Evolutionary conservation across 1,140 invertebrate genomes (phyloP), one percentile per base, ranked within the genome.

Genomic region (Acromyrmex heyeri): DNA sequence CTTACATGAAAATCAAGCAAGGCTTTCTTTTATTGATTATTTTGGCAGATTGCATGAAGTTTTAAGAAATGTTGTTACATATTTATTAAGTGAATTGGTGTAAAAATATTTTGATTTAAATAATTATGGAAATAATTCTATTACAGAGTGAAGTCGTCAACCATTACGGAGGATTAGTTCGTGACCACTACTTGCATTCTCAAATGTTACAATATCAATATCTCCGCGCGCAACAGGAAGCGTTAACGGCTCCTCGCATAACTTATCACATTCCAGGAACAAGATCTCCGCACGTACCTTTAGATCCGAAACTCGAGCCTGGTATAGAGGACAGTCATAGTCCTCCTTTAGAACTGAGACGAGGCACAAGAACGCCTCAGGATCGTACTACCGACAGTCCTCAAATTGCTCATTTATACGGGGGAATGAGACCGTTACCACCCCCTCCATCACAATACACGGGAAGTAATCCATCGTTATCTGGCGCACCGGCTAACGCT

Each of bases 381-480:
- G 97, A 98, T 93, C 95, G 97, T 77, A 96, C 96, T 27, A 97
- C 97, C 85, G 97, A 97, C 91, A 97, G 97, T 70, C 97, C 97
- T 2, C 96, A 97, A 94, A 96, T 97, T 30, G 97, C 96, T 2
- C 97, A 97, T 91, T 92, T 96, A 85, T 95, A 95, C 79, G 92
- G 92, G 5, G 93, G 93, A 70, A 92, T 95, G 8, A 95, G 96
- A 10, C 38, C 65, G 2, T 94, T 96, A 86, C 95, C 96, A 83
- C 94, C 94, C 5, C 95, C 91, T 16, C 92, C 92, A 5, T 94
- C 90, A 81, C 96, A 94, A 24, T 95, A 95, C 24, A 57, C 93
- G 0, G 92, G 86, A 34, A 89, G 85, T 21, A 92, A 92, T 83
- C 88, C 91, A 61, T 86, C 91, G 3, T 77, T 93, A 7, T 86